Base-by-base conservation (phyloP, 2,888 invertebrate species). In the Silvanus unidentatus region DNA sequence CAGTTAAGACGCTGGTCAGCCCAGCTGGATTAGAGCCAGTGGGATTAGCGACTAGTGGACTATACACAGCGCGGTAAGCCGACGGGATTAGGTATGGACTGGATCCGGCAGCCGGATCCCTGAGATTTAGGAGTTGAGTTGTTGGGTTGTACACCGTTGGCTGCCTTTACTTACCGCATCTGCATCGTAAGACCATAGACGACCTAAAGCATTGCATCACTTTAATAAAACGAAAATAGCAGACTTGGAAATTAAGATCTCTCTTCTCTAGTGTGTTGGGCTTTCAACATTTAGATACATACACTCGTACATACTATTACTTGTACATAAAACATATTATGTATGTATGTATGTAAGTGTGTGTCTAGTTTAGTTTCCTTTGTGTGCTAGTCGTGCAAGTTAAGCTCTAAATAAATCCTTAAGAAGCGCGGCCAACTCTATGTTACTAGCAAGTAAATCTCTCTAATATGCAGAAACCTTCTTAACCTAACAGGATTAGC, bases 401-500 rank as follows among this genome's bases (percentile, higher is more conserved):
- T 66, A 66, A 68, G 66, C 68, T 67, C 66, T 73, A 75, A 67
- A 67, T 74, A 79, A 80, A 80, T 80, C 79, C 78, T 75, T 78
- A 79, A 79, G 79, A 78, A 79, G 77, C 59, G 53, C 54, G 60
- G 62, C 60, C 61, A 62, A 6, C 15, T 65, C 64, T 63, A 64
- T 61, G 65, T 66, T 65, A 64, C 66, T 70, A 65, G 60, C 14
- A 63, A 63, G 66, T 77, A 78, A 78, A 79, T 77, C 79, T 78
- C 68, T 75, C 77, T 80, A 79, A 80, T 80, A 79, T 79, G 79
- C 78, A 77, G 79, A 80, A 80, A 80, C 79, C 80, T 79, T 80
- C 80, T 80, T 81, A 80, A 77, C 78, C 79, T 80, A 81, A 80
- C 80, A 79, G 78, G 80, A 81, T 81, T 80, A 81, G 77, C 79